Conservation (phyloP, 2,797 vertebrate species). For the Halcyon leucocephala region DNA sequence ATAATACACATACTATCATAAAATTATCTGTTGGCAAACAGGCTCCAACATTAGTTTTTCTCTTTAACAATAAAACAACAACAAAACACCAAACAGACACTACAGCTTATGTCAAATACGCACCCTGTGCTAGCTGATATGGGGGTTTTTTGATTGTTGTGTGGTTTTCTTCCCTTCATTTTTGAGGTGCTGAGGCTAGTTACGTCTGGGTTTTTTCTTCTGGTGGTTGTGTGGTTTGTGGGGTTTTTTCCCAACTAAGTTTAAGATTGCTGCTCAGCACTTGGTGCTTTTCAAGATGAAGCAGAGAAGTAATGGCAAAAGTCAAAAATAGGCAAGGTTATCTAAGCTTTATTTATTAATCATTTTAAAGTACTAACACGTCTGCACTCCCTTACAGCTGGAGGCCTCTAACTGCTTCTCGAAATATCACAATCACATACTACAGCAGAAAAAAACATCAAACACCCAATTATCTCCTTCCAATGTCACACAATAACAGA, state of each 20-base stretch:
- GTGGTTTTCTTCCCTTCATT: neutral
- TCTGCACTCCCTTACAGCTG: neutral
- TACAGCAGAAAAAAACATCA: neutral
- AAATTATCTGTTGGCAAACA: neutral
- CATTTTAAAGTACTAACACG: neutral
- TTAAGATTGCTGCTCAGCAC: neutral
- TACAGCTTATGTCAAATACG: neutral
- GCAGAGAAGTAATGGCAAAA: neutral
- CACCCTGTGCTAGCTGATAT: neutral
- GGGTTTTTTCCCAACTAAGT: neutral
- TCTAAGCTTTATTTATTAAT: neutral
- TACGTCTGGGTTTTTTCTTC: neutral
- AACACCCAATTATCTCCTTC: neutral
- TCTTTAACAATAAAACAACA: neutral
- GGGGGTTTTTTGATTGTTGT: neutral
- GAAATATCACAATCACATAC: neutral
- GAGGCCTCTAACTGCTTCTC: neutral
- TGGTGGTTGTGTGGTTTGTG: neutral
- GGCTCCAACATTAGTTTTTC: neutral
- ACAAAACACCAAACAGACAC: neutral
- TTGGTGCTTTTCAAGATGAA: neutral
- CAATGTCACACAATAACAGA: neutral
- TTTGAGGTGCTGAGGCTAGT: neutral
- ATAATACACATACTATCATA: neutral
- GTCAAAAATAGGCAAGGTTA: neutral